Evolutionary conservation across 2,113 vertebrate species (phyloP), one percentile per base, ranked within the genome.

Genomic region (Grantiella picta): DNA sequence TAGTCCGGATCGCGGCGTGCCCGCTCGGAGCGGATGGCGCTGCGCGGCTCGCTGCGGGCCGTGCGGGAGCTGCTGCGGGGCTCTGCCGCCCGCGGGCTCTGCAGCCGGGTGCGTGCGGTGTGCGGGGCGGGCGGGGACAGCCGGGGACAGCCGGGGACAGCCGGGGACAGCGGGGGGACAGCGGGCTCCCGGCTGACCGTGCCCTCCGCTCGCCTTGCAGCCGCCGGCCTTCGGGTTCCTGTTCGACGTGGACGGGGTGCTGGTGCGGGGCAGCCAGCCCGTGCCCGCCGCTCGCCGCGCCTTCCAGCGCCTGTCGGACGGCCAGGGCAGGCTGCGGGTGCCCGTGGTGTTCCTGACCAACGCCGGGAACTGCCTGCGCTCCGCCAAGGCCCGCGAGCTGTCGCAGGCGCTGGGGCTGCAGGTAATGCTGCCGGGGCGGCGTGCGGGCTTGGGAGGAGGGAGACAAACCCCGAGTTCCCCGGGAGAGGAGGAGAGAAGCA

Each of bases 281-380:
- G 98, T 99, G 91, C 99, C 99, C 13, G 99, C 98, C 4, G 99
- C 99, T 12, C 98, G 98, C 89, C 98, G 98, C 85, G 99, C 98
- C 64, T 99, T 99, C 95, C 97, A 68, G 91, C 98, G 96, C 89
- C 96, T 99, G 85, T 61, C 98, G 90, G 98, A 98, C 88, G 10
- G 94, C 36, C 60, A 96, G 11, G 99, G 99, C n/a, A 97, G 97
- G 86, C 98, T 99, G 81, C 98, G 96, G 42, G 98, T 99, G n/a
- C 99, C 99, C 1, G 98, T 99, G 85, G 99, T 99, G 75, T 99
- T 99, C 93, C 98, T 99, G 57, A 99, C 99, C 24, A 99, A 99
- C 52, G 99, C 99, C 9, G 99, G 99, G 49, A 99, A 99, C 96
- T 98, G 98, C 93, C 94, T 98, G 95, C 98, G 98, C 49, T 97